A percentile compares a stretch with the other conserved stretches of the same genome.
These are phyloP conservation scores for Littorina saxatilis DNA, from an alignment of 1,140 invertebrate species.

Conservation along the genomic window DNA sequence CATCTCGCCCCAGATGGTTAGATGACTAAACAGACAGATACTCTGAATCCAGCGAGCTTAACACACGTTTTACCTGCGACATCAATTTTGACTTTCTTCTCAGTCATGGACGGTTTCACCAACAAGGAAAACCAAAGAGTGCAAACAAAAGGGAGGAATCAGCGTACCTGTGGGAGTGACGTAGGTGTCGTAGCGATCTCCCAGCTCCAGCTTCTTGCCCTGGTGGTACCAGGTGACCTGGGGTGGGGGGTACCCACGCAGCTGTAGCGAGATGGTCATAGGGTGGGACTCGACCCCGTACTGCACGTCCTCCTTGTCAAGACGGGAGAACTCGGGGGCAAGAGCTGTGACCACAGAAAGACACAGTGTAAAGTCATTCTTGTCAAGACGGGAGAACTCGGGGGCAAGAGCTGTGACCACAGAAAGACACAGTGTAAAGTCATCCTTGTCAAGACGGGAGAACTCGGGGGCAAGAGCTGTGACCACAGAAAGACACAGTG, in stretches of 20 bases:
- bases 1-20: no score
- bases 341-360: conserved; percentile 41
- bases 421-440: neutral
- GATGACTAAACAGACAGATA: no score
- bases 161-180: conserved; percentile 81
- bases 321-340: conserved; percentile 56
- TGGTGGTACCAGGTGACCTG: conserved; percentile 90
- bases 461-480: conserved; percentile 62
- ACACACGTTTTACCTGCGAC: no score
- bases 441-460: conserved; percentile 15
- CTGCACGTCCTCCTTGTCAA: conserved; percentile 49
- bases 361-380: neutral
- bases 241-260: conserved; percentile 64
- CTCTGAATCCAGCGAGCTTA: no score
- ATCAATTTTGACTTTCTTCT: no score
- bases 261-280: conserved; percentile 55
- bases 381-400: conserved; percentile 48
- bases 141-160: no score
- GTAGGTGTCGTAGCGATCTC: conserved; percentile 88
- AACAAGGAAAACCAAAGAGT: no score
- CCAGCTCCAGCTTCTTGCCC: conserved; percentile 83
- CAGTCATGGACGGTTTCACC: no score
- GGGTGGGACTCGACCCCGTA: conserved; percentile 59
- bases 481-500: neutral
- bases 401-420: conserved; percentile 53